A percentile compares a stretch with the other conserved stretches of the same genome.
Evolutionary conservation across 1,140 invertebrate species (phyloP).

Genomic region (Lepidotrigona ventralis): DNA sequence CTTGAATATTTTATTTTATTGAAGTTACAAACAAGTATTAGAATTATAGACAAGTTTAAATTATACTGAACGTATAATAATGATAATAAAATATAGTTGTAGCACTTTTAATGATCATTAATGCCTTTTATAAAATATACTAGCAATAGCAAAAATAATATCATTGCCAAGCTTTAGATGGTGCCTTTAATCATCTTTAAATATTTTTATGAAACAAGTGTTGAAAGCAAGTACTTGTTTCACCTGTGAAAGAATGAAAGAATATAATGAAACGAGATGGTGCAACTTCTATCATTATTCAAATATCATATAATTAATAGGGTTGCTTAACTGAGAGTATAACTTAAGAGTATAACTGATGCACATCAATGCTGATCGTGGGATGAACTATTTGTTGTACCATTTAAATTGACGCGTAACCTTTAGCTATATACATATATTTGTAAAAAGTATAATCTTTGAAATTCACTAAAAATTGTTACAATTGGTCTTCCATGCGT

Average conservation of each 20-base stretch:
- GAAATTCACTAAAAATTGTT: not conserved
- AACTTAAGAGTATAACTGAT: not conserved
- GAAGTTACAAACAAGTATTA: not conserved
- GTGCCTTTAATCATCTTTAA: not conserved
- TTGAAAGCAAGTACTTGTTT: too few relatives aligned
- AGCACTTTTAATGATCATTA: too few relatives aligned
- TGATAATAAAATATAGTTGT: too few relatives aligned
- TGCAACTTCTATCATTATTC: not conserved
- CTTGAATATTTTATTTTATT: too few relatives aligned
- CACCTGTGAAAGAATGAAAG: not conserved
- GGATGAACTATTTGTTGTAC: not conserved
- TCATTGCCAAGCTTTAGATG: not conserved
- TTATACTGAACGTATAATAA: too few relatives aligned
- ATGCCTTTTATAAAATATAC: not conserved
- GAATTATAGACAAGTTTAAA: not conserved
- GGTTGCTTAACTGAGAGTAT: too few relatives aligned
- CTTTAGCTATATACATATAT: not conserved
- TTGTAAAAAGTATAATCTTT: not conserved
- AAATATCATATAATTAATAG: not conserved
- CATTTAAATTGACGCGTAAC: not conserved
- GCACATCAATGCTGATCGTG: slow-evolving; percentile 13
- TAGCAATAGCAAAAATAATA: not conserved
- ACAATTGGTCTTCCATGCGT: too few relatives aligned
- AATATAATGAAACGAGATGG: not conserved
- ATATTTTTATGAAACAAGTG: not conserved